These are phyloP conservation scores for Siphonodentalium dalli DNA, from an alignment of 2,888 invertebrate species.

Conservation along the genomic window DNA sequence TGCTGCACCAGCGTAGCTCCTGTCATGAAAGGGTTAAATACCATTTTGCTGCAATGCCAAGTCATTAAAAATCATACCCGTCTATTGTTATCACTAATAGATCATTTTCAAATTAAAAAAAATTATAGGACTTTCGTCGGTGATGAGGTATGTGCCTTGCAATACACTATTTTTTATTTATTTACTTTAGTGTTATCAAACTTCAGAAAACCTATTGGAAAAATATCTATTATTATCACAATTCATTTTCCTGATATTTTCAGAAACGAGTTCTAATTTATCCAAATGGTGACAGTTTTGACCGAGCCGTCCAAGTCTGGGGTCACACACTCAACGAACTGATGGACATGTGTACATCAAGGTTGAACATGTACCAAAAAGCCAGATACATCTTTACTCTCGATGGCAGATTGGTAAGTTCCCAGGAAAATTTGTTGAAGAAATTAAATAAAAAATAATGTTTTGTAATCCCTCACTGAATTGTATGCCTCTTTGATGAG, in stretches of 20 bases:
- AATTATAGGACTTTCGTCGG: no score
- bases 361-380: conserved; percentile 55
- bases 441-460: background rate
- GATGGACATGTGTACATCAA: conserved; percentile 52
- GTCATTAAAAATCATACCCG: no score
- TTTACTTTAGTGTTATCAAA: no score
- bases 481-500: no score
- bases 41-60: no score
- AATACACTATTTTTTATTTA: no score
- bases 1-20: no score
- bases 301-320: conserved; percentile 58
- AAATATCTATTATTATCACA: conserved; percentile 4
- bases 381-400: conserved; percentile 53
- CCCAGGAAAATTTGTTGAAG: background rate
- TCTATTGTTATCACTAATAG: no score
- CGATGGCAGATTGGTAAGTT: conserved; percentile 56
- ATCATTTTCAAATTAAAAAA: no score
- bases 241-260: conserved; percentile 2
- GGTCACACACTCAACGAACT: conserved; percentile 57
- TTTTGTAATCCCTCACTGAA: background rate
- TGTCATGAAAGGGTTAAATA: no score
- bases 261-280: conserved; percentile 62
- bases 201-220: no score
- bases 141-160: no score
- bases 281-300: conserved; percentile 61